Base-by-base conservation (phyloP, 2,113 vertebrate genomes). In the Forbesichthys agassizii region DNA sequence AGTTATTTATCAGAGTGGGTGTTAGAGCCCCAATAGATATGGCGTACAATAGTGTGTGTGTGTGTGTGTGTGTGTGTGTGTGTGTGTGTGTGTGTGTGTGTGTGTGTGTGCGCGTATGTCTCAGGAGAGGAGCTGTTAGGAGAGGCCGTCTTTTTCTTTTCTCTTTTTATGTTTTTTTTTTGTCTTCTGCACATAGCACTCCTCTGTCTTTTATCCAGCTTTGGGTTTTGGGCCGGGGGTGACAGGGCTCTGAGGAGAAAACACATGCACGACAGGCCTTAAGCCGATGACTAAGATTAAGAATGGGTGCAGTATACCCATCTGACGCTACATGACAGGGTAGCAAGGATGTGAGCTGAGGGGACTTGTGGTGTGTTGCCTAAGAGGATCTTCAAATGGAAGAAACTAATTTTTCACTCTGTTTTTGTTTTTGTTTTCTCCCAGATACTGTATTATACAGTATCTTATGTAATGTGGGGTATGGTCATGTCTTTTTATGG, bases 261-360 rank as follows among this genome's bases (percentile, higher is more conserved):
- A 77, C 82, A 75, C 62, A 67, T 66, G 81, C 73, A 78, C 84
- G 82, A 83, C 88, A 83, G 80, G 70, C 73, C 69, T 16, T 85
- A 87, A 90, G 58, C 81, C 74, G 55, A 77, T 79, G 84, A 89
- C 74, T 89, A 80, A 71, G 77, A 89, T 88, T 83, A 82, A 83
- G 84, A 78, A 78, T 60, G 69, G 82, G 56, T 66, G 68, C 72
- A 71, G 66, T 83, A 69, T 71, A 70, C 57, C 76, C 73, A 67
- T 74, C 64, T 80, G 56, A 76, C 73, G 77, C 66, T 64, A 47
- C 60, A 33, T 79, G 79, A 86, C 76, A 78, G 83, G 66, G 52
- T 76, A 70, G 72, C 13, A 10, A 74, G 73, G 61, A 70, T 53
- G 60, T 54, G 64, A 64, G 71, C 56, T 51, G 54, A 11, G 71